Evolutionary conservation across 1,140 invertebrate genomes (phyloP), one percentile per base, ranked within the genome.

Genomic region (Sycophila sp.): DNA sequence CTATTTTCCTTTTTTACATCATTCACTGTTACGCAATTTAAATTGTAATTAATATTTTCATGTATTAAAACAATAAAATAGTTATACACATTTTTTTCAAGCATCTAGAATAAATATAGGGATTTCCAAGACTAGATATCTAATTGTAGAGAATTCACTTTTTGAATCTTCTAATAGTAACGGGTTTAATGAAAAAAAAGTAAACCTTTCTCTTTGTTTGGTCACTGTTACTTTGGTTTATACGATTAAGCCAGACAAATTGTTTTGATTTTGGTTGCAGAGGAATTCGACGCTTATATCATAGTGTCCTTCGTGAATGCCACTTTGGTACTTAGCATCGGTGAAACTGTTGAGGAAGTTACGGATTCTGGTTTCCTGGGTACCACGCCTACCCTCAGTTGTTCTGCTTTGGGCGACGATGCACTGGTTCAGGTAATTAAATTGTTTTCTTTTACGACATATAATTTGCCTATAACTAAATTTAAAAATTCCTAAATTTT

Each of bases 271-370:
- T 89, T 87, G 88, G 86, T 93, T 94, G 72, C 91, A 98, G 97
- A 98, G 88, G 94, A 97, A 83, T 99, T 90, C 91, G 98, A 99
- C 92, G 96, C 98, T 47, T 99, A 99, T 88, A 99, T 99, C 89
- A 98, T 99, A 85, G 98, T 99, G 73, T 99, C 98, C 47, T 99
- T 99, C 92, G 94, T 99, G 40, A 99, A 99, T 87, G 98, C 98
- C 69, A 99, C 98, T 28, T 90, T 99, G 74, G 98, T 99, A 68
- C 89, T 99, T 74, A 98, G 96, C 73, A 99, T 99, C 84, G 98
- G 98, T 73, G 98, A 99, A 86, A 99, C 98, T 72, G 98, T 99
- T 34, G 98, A 99, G 87, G 98, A 99, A 94, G 98, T 99, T 1
- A 98, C 98, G 6, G 98, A 99, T 87, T 99, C 98, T 58, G 98